These are phyloP conservation scores for Himalopsyche kuldschensis DNA, from an alignment of 2,888 invertebrate genomes.

Conservation along the genomic window DNA sequence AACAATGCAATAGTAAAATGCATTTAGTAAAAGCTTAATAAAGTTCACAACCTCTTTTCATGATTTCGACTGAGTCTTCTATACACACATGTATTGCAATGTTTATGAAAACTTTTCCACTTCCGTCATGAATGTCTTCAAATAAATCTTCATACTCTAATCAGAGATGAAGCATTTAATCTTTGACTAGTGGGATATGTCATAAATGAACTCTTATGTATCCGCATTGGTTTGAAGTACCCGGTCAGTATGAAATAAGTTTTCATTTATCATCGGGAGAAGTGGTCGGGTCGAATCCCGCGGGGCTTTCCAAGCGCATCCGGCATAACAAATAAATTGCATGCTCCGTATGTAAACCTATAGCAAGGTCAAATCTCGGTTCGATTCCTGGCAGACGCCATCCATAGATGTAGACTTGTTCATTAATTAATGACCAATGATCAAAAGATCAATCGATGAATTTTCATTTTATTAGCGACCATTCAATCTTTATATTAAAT, in stretches of 20 bases:
- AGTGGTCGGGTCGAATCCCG: not conserved
- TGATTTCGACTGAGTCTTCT: too few relatives aligned
- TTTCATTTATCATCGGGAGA: not conserved
- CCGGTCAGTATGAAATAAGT: not conserved
- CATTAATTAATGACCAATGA: not conserved
- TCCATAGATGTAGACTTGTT: not conserved
- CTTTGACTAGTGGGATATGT: not conserved
- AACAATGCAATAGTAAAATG: too few relatives aligned
- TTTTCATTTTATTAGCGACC: not conserved
- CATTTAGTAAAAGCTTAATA: too few relatives aligned
- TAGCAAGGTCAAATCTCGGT: not conserved
- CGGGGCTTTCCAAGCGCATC: not conserved
- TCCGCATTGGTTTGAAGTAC: not conserved
- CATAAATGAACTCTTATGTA: not conserved
- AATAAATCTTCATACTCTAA: not conserved
- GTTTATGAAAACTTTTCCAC: too few relatives aligned
- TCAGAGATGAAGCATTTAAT: not conserved
- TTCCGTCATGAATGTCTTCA: too few relatives aligned
- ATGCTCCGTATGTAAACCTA: not conserved
- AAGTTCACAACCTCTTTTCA: too few relatives aligned
- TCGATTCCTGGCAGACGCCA: not conserved
- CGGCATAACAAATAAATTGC: not conserved
- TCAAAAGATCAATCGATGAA: not conserved
- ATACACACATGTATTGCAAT: too few relatives aligned
- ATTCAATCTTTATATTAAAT: too few relatives aligned